Conservation (phyloP, 2,113 vertebrate genomes). For the Sphaerodactylus townsendi region DNA sequence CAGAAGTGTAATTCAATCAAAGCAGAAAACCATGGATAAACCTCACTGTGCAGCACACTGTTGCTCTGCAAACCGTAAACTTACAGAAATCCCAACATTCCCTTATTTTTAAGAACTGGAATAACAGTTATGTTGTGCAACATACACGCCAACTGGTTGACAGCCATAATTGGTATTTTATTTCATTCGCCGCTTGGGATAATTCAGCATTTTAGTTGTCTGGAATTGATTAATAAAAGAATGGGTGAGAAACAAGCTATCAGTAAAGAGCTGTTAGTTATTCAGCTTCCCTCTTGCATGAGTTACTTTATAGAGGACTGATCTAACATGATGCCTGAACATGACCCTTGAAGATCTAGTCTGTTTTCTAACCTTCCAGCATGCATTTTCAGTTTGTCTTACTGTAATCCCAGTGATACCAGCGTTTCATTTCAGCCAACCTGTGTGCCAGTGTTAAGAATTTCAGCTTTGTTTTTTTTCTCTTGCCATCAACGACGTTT, state of each 20-base stretch:
- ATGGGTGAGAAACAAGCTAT: background rate
- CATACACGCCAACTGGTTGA: too few relatives aligned
- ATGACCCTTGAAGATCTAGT: background rate
- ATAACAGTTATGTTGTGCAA: too few relatives aligned
- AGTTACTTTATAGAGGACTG: background rate
- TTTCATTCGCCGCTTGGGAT: background rate
- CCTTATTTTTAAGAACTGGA: background rate
- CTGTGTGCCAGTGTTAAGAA: slow-evolving; percentile 14
- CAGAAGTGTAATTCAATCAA: too few relatives aligned
- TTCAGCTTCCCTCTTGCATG: background rate
- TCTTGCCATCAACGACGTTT: slow-evolving; percentile 50
- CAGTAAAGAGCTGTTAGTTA: background rate
- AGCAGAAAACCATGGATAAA: too few relatives aligned
- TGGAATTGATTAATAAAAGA: background rate
- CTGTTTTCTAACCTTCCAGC: background rate
- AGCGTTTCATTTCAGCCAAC: slow-evolving; percentile 25
- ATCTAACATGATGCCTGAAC: background rate
- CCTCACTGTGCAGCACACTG: too few relatives aligned
- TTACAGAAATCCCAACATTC: too few relatives aligned
- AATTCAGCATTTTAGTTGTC: background rate
- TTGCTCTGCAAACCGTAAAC: too few relatives aligned
- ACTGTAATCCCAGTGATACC: background rate
- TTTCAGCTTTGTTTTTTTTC: slow-evolving; percentile 57
- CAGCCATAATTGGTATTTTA: background rate
- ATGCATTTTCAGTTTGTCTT: background rate